These are phyloP conservation scores for Actinopyga echinites DNA, from an alignment of 53 echinoderm and acorn worm species.

Conservation along the genomic window DNA sequence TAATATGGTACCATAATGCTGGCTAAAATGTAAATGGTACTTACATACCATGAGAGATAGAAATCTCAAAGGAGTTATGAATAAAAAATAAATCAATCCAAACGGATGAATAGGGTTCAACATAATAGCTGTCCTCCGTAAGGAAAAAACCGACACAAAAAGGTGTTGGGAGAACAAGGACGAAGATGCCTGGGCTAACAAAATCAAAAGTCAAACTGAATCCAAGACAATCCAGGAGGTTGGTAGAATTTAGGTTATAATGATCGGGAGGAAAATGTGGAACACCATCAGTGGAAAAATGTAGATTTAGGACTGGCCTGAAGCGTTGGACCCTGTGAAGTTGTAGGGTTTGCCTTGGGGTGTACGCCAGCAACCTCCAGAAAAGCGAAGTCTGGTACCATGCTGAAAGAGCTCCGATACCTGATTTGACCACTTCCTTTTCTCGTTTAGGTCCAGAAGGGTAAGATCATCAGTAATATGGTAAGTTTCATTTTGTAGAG, in stretches of 20 bases:
- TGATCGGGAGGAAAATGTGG: not conserved
- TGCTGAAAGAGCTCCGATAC: not conserved
- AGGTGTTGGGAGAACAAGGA: too few species aligned
- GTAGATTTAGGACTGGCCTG: not conserved
- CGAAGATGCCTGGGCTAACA: too few species aligned
- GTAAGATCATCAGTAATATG: not conserved
- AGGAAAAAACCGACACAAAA: too few species aligned
- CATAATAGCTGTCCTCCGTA: too few species aligned
- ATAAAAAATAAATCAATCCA: too few species aligned
- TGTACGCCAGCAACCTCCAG: conserved; percentile 17
- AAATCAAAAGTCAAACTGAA: too few species aligned
- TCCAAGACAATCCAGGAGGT: not conserved
- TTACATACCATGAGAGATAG: too few species aligned
- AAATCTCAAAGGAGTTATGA: too few species aligned
- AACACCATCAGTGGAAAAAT: not conserved
- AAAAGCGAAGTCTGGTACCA: conserved; percentile 5
- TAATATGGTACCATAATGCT: conserved; percentile 10
- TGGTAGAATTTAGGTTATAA: not conserved
- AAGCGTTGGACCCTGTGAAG: not conserved
- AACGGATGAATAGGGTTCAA: too few species aligned
- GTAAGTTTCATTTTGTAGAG: not conserved
- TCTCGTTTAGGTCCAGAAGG: not conserved
- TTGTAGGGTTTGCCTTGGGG: not conserved
- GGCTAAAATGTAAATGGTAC: not conserved
- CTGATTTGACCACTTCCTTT: not conserved